Conservation (phyloP, 1,140 invertebrate species). For the Aphelenchoides avenae region DNA sequence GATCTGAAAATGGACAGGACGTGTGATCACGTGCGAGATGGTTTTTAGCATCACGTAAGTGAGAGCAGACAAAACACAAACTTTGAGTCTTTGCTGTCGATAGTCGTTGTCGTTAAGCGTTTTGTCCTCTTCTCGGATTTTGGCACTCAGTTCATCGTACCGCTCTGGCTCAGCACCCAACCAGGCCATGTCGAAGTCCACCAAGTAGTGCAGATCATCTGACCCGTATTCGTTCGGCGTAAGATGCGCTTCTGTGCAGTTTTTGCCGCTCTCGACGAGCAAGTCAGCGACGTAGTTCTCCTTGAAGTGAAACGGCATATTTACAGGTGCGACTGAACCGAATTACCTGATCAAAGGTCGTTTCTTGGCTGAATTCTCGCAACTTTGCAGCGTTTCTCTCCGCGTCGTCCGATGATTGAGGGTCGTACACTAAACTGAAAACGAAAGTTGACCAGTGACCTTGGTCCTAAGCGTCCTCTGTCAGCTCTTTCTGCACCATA, state of each 20-base stretch:
- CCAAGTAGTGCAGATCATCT: slow-evolving; percentile 67
- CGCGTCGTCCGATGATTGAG: slow-evolving; percentile 51
- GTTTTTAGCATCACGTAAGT: background rate
- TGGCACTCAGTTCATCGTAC: slow-evolving; percentile 64
- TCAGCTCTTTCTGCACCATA: background rate
- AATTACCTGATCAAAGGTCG: slow-evolving; percentile 42
- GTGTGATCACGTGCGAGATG: no score
- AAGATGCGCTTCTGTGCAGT: slow-evolving; percentile 67
- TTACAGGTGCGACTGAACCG: slow-evolving; percentile 60
- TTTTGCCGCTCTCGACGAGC: slow-evolving; percentile 63
- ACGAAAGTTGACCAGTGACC: background rate
- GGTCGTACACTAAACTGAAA: slow-evolving; percentile 55
- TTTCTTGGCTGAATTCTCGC: slow-evolving; percentile 49
- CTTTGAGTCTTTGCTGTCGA: slow-evolving; percentile 65
- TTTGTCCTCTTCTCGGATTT: slow-evolving; percentile 65
- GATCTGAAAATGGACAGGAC: slow-evolving; percentile 63
- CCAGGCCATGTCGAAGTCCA: slow-evolving; percentile 67
- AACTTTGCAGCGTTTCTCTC: slow-evolving; percentile 51
- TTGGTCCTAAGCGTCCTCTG: background rate
- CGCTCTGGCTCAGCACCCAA: slow-evolving; percentile 62
- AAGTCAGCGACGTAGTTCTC: slow-evolving; percentile 63
- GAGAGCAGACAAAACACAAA: no score
- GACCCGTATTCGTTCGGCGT: slow-evolving; percentile 64
- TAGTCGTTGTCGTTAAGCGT: slow-evolving; percentile 66
- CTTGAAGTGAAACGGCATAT: slow-evolving; percentile 59